A percentile compares a stretch with the other conserved stretches of the same genome.
phyloP scores from a whole-genome alignment of 2,888 invertebrate species.

The Tillus elongatus region DNA sequence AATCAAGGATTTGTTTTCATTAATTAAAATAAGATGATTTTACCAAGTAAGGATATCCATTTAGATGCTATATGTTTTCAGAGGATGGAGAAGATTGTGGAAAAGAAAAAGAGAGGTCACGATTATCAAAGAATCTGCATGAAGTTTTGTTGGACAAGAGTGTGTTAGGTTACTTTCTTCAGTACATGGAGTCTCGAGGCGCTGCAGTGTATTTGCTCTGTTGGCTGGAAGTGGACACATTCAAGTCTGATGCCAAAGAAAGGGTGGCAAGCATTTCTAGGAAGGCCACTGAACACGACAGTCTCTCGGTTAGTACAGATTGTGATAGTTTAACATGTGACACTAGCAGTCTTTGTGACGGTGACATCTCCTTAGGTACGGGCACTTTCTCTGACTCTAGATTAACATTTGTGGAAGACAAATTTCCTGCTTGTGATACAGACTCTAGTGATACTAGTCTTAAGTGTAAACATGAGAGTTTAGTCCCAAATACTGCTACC shows the following conservation, averaged over 20 bases:
- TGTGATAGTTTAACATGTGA: constrained; percentile 40
- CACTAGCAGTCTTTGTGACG: constrained; percentile 36
- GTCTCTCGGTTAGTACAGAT: constrained; percentile 41
- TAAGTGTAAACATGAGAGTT: constrained; percentile 25
- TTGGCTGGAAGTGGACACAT: constrained; percentile 67
- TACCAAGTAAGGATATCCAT: too few species aligned
- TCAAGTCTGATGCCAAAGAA: constrained; percentile 42
- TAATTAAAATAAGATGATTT: too few species aligned
- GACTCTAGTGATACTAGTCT: constrained; percentile 33
- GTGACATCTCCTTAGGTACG: constrained; percentile 26
- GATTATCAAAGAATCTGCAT: constrained; percentile 63
- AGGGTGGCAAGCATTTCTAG: constrained; percentile 16
- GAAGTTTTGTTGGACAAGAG: constrained; percentile 71
- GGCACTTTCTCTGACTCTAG: constrained; percentile 23
- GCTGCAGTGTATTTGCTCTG: constrained; percentile 60
- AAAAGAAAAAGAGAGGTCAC: constrained; percentile 39
- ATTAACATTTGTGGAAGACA: constrained; percentile 15
- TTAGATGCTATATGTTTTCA: too few species aligned
- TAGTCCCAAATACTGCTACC: constrained; percentile 11
- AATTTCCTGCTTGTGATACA: constrained; percentile 32
- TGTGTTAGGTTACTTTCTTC: constrained; percentile 74
- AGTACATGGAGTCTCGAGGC: constrained; percentile 73
- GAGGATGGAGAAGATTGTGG: constrained; percentile 33
- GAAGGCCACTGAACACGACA: constrained; percentile 35
- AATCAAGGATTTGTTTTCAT: too few species aligned